phyloP scores from a whole-genome alignment of 2,888 invertebrate species.

The Drosophila infuscata region DNA sequence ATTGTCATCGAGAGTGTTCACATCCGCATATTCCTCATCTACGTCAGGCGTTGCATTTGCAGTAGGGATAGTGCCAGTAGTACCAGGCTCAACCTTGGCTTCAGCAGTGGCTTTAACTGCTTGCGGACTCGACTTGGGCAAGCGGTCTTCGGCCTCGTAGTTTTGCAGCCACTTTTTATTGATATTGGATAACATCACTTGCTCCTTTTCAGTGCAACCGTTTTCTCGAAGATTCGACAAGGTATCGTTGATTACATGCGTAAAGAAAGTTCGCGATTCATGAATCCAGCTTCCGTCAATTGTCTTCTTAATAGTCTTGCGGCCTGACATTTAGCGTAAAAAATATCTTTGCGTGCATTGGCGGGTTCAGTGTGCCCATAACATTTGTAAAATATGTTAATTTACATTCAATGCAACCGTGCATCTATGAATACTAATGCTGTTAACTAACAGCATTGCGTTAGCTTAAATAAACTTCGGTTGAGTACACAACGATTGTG shows the following conservation, averaged over 20 bases:
- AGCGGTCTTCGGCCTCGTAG: neutral
- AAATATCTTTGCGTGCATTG: neutral
- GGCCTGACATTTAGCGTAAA: neutral
- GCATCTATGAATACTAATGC: neutral
- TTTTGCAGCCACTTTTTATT: slow-evolving; percentile 12
- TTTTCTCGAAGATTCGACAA: neutral
- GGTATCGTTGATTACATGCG: slow-evolving; percentile 1
- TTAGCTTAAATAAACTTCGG: no score
- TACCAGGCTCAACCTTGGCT: neutral
- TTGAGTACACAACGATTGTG: neutral
- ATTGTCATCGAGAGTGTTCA: slow-evolving; percentile 15
- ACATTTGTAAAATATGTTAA: neutral
- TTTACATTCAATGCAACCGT: slow-evolving; percentile 2
- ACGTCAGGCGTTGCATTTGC: neutral
- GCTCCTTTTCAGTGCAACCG: neutral
- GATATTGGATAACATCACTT: slow-evolving; percentile 1
- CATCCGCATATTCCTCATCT: neutral
- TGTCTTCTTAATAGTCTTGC: neutral
- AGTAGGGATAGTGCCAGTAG: no score
- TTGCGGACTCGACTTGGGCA: neutral
- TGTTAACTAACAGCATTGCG: neutral
- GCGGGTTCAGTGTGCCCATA: slow-evolving; percentile 1
- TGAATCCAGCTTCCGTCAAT: slow-evolving; percentile 12
- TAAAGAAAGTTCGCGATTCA: slow-evolving; percentile 29
- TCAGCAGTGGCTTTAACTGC: neutral